A percentile compares a stretch with the other conserved stretches of the same genome.
phyloP scores from a whole-genome alignment of 2,113 vertebrate species.

The Passer montanus region DNA sequence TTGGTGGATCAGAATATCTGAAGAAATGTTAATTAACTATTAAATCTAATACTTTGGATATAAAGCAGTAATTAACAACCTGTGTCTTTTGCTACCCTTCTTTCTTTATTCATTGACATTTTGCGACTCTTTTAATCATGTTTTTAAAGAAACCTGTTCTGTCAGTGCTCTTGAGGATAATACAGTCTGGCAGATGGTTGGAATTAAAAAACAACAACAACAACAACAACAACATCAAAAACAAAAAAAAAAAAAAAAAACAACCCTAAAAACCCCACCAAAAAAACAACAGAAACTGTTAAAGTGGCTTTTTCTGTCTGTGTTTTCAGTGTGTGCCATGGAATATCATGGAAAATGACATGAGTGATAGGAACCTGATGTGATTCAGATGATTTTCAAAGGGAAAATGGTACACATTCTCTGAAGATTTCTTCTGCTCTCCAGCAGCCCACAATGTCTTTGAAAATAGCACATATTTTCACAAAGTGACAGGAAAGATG shows the following conservation, averaged over 20 bases:
- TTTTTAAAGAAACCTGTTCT: slow-evolving; percentile 28
- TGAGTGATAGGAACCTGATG: not conserved
- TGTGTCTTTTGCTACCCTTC: not conserved
- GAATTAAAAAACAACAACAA: not conserved
- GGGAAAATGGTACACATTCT: not conserved
- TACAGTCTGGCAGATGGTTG: not conserved
- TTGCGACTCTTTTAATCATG: not conserved
- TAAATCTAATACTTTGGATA: not conserved
- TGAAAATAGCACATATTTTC: not conserved
- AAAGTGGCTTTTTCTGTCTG: not conserved
- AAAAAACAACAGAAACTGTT: not conserved
- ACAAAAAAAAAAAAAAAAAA: not conserved
- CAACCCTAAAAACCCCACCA: not conserved
- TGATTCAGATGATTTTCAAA: not conserved
- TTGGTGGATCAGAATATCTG: not conserved
- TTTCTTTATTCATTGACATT: slow-evolving; percentile 9
- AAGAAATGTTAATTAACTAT: not conserved
- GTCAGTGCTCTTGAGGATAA: not conserved
- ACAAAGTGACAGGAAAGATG: not conserved
- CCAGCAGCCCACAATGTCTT: not conserved
- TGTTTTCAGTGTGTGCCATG: not conserved
- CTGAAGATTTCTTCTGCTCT: not conserved
- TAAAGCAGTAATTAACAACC: not conserved
- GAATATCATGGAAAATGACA: not conserved
- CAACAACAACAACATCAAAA: too few relatives aligned